Base-by-base conservation (phyloP, 2,797 vertebrate species). In the Acanthornis magna region DNA sequence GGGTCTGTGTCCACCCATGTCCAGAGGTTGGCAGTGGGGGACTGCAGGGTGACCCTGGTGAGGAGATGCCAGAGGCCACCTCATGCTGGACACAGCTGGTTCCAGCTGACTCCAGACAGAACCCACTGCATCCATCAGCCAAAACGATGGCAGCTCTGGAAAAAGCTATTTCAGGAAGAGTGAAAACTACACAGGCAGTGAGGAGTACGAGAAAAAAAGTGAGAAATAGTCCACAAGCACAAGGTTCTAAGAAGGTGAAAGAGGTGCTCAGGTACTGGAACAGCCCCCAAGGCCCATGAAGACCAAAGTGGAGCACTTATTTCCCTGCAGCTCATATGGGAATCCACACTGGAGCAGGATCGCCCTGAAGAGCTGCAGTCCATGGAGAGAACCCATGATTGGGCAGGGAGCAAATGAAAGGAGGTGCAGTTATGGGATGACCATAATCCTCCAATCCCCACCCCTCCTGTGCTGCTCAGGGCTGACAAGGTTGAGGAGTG, bases 1-100 rank as follows among this genome's bases (percentile, higher is more conserved):
- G 4, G 57, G 20, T 10, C 32, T 1, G 1, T 58, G 16, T 50
- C 34, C 38, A 27, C 6, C 5, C 1, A 0, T 9, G 11, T 15
- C n/a, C 27, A 50, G 34, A 11, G 42, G 29, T 13, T 73, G 32
- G 19, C 54, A 48, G 9, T 8, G n/a, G 7, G 19, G 9, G 5
- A 10, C 10, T n/a, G 57, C 30, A 62, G 26, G 5, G 20, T 8
- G 4, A 29, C 10, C 16, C 26, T n/a, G 32, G n/a, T 21, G 23
- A 58, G 18, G 32, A 54, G 12, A 13, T 23, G 14, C 11, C 48
- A 54, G 29, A 10, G 14, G 12, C 6, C 5, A 1, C 25, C 20
- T 34, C 7, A 4, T 57, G 47, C 11, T 7, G 7, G 14, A n/a
- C 29, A 61, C 42, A 53, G 27, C 20, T 34, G 5, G 16, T n/a